Conservation (phyloP, 2,888 invertebrate genomes). For the Netelia melanura region DNA sequence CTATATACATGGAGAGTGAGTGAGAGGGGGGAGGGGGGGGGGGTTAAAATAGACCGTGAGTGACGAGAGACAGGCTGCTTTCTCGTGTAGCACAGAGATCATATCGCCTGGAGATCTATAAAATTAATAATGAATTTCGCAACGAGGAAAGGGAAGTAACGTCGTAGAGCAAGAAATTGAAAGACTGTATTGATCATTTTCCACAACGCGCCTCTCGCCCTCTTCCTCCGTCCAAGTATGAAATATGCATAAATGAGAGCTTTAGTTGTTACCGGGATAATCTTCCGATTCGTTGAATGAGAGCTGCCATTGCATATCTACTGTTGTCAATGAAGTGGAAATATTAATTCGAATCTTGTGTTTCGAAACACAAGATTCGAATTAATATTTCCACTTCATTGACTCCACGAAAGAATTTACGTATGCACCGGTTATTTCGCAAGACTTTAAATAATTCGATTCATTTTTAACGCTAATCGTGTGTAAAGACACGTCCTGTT, state of each 20-base stretch:
- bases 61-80: slow-evolving; percentile 1
- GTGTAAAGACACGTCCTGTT: too few relatives aligned
- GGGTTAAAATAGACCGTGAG: slow-evolving; percentile 11
- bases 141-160: background rate
- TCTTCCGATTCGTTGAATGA: slow-evolving; percentile 21
- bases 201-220: background rate
- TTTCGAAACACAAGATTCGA: background rate
- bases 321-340: slow-evolving; percentile 13
- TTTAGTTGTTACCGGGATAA: slow-evolving; percentile 41
- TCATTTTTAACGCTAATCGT: too few relatives aligned
- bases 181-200: slow-evolving; percentile 7
- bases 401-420: background rate
- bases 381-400: slow-evolving; percentile 37
- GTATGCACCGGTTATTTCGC: background rate
- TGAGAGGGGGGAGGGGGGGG: slow-evolving; percentile 8
- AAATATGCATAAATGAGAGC: background rate
- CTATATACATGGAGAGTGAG: background rate
- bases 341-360: slow-evolving; percentile 14
- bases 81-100: slow-evolving; percentile 14
- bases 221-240: background rate
- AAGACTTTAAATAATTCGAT: background rate
- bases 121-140: slow-evolving; percentile 58
- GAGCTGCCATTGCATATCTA: background rate
- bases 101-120: slow-evolving; percentile 4
- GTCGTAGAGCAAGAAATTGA: slow-evolving; percentile 7